These are phyloP conservation scores for Streblospio benedicti DNA, from an alignment of 1,140 invertebrate genomes.

Conservation along the genomic window DNA sequence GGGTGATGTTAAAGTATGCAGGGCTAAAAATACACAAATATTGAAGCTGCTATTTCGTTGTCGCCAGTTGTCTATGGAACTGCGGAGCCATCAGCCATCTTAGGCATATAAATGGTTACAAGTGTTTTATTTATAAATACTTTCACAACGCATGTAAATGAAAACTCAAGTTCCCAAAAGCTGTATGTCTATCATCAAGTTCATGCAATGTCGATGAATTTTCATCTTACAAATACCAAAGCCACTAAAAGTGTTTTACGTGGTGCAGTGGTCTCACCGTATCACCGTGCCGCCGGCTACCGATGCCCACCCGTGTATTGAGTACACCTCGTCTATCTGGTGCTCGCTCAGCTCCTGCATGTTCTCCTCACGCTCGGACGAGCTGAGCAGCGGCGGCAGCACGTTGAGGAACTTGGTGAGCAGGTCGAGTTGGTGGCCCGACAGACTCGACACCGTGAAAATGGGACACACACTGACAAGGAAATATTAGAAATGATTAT, in stretches of 20 bases:
- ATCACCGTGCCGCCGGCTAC: conserved; percentile 92
- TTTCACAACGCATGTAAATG: too few species aligned
- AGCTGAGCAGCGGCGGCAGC: conserved; percentile 63
- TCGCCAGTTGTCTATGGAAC: too few species aligned
- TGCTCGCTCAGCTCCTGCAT: conserved; percentile 53
- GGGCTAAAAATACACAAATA: too few species aligned
- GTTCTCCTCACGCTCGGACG: conserved; percentile 62
- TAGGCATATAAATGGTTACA: too few species aligned
- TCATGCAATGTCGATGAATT: too few species aligned
- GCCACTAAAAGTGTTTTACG: neutral
- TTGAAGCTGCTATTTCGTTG: too few species aligned
- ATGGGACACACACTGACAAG: conserved; percentile 58
- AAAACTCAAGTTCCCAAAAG: too few species aligned
- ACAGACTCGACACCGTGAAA: conserved; percentile 90
- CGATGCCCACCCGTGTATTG: conserved; percentile 92
- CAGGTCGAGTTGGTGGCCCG: conserved; percentile 65
- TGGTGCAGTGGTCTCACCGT: conserved; percentile 22
- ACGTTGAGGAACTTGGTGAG: conserved; percentile 96
- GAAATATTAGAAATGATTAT: conserved; percentile 10
- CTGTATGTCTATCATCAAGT: too few species aligned
- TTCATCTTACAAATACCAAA: neutral
- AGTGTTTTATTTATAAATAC: too few species aligned
- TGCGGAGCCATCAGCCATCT: too few species aligned
- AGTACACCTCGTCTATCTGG: conserved; percentile 96
- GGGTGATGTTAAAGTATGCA: too few species aligned